Conservation (phyloP, 1,140 invertebrate species). For the Nephila pilipes region DNA sequence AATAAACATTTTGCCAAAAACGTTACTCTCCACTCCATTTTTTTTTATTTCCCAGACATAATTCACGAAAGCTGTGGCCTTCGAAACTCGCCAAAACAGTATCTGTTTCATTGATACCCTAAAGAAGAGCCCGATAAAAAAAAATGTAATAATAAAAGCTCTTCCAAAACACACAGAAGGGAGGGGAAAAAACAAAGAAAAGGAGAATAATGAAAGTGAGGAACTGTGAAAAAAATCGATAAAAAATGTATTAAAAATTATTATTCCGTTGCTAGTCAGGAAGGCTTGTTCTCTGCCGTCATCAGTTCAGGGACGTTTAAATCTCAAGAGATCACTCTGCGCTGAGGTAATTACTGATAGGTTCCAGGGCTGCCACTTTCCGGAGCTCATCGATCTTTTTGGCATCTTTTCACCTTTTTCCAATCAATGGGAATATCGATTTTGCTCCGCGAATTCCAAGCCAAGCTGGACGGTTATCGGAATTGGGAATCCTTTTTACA, state of each 20-base stretch:
- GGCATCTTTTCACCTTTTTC: not conserved
- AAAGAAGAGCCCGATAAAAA: not conserved
- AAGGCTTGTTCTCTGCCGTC: slow-evolving; percentile 32
- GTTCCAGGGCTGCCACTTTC: not conserved
- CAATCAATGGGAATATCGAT: not conserved
- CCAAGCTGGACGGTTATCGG: not conserved
- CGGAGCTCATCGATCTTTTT: not conserved
- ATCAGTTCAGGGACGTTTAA: slow-evolving; percentile 55
- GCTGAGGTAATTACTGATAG: slow-evolving; percentile 50
- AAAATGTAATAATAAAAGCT: not conserved
- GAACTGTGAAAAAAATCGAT: not conserved
- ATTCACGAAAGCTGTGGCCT: not conserved
- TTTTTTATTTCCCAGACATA: not conserved
- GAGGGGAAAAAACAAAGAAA: not conserved
- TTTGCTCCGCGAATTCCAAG: not conserved
- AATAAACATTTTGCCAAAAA: not conserved
- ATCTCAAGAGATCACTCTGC: slow-evolving; percentile 44
- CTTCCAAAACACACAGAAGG: not conserved
- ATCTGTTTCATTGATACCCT: not conserved
- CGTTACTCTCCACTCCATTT: not conserved
- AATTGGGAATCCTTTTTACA: not conserved
- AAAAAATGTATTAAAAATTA: slow-evolving; percentile 56
- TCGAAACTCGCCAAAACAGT: not conserved
- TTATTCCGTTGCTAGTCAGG: slow-evolving; percentile 25
- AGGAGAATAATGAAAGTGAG: not conserved